A percentile compares a stretch with the other conserved stretches of the same genome.
Conservation (phyloP, 2,113 vertebrate genomes). For the Hystrix cristata region DNA sequence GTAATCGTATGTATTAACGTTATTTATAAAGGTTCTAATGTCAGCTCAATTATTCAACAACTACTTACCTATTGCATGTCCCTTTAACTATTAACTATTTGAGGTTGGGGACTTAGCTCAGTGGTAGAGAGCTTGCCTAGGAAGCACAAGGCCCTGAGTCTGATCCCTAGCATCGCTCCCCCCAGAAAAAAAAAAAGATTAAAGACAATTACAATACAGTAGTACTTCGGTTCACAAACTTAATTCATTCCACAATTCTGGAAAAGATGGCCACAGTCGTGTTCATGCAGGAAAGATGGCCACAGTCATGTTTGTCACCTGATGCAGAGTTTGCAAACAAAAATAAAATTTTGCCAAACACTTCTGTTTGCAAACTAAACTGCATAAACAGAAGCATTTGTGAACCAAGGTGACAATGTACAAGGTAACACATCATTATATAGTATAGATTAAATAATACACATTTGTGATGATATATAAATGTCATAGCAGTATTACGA, state of each 20-base stretch:
- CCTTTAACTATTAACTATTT: conserved; percentile 58
- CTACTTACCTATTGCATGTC: neutral
- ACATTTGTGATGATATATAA: conserved; percentile 38
- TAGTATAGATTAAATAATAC: conserved; percentile 41
- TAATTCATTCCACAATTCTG: neutral
- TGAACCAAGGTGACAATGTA: neutral
- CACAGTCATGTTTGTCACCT: neutral
- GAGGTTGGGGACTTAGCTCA: neutral
- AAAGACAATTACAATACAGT: conserved; percentile 26
- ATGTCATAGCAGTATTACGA: neutral
- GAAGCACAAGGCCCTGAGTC: too few relatives aligned
- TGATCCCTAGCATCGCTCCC: too few relatives aligned
- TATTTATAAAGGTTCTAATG: conserved; percentile 58
- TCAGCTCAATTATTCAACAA: conserved; percentile 34
- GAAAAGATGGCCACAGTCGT: neutral
- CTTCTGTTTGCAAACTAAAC: neutral
- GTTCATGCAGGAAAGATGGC: neutral
- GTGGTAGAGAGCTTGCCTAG: too few relatives aligned
- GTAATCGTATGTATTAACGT: neutral
- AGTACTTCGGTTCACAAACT: neutral
- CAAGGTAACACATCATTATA: neutral
- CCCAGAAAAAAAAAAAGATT: neutral
- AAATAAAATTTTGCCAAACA: neutral
- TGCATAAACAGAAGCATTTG: neutral
- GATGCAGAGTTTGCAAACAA: neutral